A percentile compares a stretch with the other conserved stretches of the same genome.
Evolutionary conservation across 2,113 vertebrate species (phyloP).

Genomic region (Oxyura jamaicensis): DNA sequence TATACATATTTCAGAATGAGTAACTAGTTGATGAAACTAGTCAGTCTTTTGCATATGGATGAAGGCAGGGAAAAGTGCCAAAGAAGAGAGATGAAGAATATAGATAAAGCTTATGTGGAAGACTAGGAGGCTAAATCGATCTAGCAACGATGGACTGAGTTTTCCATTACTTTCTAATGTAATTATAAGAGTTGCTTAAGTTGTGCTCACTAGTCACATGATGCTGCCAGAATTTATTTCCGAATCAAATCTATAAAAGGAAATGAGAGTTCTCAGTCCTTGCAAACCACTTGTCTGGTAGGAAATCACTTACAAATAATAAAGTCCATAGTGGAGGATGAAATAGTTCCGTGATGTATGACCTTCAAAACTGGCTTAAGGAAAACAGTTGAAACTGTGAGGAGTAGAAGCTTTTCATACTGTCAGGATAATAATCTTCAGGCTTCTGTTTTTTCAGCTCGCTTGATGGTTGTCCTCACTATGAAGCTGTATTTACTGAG

Average conservation of each 20-base stretch:
- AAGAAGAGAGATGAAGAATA: not conserved
- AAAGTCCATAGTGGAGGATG: not conserved
- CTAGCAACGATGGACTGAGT: not conserved
- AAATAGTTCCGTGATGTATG: slow-evolving; percentile 37
- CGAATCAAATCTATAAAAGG: slow-evolving; percentile 60
- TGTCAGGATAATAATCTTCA: not conserved
- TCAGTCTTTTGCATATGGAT: not conserved
- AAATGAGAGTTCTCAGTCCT: slow-evolving; percentile 47
- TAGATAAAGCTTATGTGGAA: not conserved
- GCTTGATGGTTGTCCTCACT: rapidly evolving
- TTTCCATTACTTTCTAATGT: slow-evolving; percentile 6
- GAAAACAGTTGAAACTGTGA: not conserved
- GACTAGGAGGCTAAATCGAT: not conserved
- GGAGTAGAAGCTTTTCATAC: not conserved
- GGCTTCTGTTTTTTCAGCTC: not conserved
- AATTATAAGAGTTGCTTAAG: not conserved
- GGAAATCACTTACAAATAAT: slow-evolving; percentile 59
- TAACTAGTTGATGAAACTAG: not conserved
- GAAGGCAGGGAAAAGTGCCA: not conserved
- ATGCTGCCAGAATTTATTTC: slow-evolving; percentile 50
- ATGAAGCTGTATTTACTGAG: not conserved
- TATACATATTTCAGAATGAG: not conserved
- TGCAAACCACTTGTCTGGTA: slow-evolving; percentile 59
- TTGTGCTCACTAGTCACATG: slow-evolving; percentile 27
- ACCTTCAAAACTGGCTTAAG: slow-evolving; percentile 41